Conservation (phyloP, 2,113 vertebrate species). For the Cricetomys ansorgei region DNA sequence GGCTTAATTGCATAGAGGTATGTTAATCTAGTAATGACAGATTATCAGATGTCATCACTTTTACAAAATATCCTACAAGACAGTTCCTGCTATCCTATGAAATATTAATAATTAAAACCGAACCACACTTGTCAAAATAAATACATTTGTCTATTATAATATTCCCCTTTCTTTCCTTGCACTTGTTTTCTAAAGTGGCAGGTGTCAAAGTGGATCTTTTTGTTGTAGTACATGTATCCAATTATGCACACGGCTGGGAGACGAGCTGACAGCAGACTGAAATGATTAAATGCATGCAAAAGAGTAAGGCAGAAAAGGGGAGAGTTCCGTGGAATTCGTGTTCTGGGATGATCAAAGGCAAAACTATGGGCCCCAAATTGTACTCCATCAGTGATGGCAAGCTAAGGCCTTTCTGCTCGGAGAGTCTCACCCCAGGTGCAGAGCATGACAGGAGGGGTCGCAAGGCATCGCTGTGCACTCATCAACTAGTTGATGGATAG, state of each 20-base stretch:
- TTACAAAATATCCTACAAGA: conserved; percentile 64
- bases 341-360: conserved; percentile 11
- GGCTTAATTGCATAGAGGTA: conserved; percentile 64
- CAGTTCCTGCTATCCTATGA: conserved; percentile 70
- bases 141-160: conserved; percentile 66
- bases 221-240: conserved; percentile 64
- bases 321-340: not conserved
- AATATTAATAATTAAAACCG: conserved; percentile 80
- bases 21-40: conserved; percentile 72
- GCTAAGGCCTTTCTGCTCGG: not conserved
- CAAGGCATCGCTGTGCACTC: not conserved
- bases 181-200: conserved; percentile 70
- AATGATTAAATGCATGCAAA: conserved; percentile 39
- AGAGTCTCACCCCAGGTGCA: not conserved
- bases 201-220: conserved; percentile 69
- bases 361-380: not conserved
- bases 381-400: not conserved
- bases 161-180: conserved; percentile 48
- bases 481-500: not conserved
- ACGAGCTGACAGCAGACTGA: conserved; percentile 57
- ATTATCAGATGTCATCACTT: conserved; percentile 73
- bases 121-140: conserved; percentile 81
- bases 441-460: not conserved
- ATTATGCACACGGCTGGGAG: conserved; percentile 62
- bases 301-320: not conserved